Evolutionary conservation across 2,888 invertebrate species (phyloP), one percentile per base, ranked within the genome.

Genomic region (Cactoblastis cactorum): DNA sequence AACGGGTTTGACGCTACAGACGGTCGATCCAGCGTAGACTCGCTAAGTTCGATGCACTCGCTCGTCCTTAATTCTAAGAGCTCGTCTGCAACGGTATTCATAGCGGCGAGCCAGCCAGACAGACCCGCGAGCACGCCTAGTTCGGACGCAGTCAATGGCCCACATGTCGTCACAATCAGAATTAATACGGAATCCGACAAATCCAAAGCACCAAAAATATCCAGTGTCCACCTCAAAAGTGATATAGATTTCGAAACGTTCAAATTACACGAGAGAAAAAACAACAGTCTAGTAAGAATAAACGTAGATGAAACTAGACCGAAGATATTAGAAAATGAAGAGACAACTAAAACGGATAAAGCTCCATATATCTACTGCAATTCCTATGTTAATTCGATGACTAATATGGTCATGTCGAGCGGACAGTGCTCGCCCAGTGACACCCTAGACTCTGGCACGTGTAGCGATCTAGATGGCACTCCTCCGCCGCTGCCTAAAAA

Each of bases 381-480:
- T 59, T 86, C 92, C 4, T 93, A 91, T 61, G 90, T 87, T 63
- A 84, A 80, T 65, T 87, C 88, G 6, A 83, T 91, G 62, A 80
- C 85, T 5, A 88, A 83, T 55, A 90, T 90, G 82, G 86, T 93
- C 50, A 94, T 94, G 92, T 93, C 94, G 46, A 95, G 95, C 71
- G 95, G 95, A 0, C 95, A 96, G 70, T 94, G 95, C 68, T 95
- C 95, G 24, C 95, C 95, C 0, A 95, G 94, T 67, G 95, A 95
- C 69, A 95, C 95, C 0, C 76, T 95, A 56, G 96, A 96, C 80
- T 96, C 95, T 53, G 96, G 96, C 41, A 96, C 95, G 32, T 95
- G 96, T 82, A 95, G 95, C 74, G 96, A 96, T 80, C 89, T 95
- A 64, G 95, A 96, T 66, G 92, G 93, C 35, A 94, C 94, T 17